Evolutionary conservation across 1,140 invertebrate genomes (phyloP), one percentile per base, ranked within the genome.

Genomic region (Drosophila ogumai): DNA sequence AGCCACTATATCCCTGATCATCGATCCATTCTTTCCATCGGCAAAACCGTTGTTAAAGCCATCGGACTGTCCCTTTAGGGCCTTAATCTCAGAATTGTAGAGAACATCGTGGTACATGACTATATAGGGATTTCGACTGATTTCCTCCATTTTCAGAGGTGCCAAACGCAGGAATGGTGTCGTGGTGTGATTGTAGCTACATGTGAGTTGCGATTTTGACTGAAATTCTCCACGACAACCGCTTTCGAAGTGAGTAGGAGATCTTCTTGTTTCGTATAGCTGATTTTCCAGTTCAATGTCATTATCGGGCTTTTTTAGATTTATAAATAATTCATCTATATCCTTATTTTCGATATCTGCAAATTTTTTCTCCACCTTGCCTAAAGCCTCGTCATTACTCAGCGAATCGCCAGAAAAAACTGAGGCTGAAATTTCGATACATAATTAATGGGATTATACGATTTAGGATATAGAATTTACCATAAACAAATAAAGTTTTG

Each of bases 111-210:
- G 96, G 93, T 96, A 99, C 25, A 99, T 94, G 34, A 97, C 94
- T 72, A 99, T 96, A 64, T 95, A 94, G 0, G 98, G 99, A 32
- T 97, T 94, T 3, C 96, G 92, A 92, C 96, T 96, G 22, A 96
- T 94, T 82, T 98, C 95, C 93, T 99, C 99, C 88, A 98, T 95
- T 93, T 99, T 99, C 36, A 98, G 95, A 0, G 98, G 98, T 0
- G 96, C 96, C 34, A 99, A 93, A 61, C 95, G 94, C 3, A 98
- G 93, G 87, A 96, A 97, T 1, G 97, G 96, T 50, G 95, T 94
- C 8, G 94, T 95, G 55, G 95, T 95, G 57, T 94, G 94, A 13
- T 95, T 93, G 91, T 98, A 99, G 17, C 95, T 94, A 93, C 98
- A 99, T 75, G 94, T 95, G 6, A 99, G 93, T 59, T 93, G 57